These are phyloP conservation scores for Leptosomus discolor DNA, from an alignment of 2,113 vertebrate genomes.

Conservation along the genomic window DNA sequence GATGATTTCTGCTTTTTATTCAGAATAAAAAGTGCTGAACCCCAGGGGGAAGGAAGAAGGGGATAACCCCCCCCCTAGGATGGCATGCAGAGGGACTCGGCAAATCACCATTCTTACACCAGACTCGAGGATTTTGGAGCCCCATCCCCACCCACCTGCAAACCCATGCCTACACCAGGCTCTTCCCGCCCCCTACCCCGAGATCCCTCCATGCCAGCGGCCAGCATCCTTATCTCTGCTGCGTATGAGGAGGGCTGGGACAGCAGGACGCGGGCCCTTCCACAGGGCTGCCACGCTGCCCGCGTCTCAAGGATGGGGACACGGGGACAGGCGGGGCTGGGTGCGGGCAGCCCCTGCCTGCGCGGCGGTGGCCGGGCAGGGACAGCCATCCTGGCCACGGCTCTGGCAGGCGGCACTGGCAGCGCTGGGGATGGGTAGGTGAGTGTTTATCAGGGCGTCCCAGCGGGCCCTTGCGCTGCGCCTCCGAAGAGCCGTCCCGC, in stretches of 20 bases:
- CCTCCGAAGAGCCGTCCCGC: background rate
- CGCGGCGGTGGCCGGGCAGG: accelerated
- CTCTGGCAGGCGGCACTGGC: background rate
- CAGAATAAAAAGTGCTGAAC: background rate
- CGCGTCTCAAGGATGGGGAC: accelerated
- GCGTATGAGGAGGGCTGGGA: accelerated
- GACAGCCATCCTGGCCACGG: accelerated
- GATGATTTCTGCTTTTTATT: background rate
- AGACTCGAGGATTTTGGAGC: background rate
- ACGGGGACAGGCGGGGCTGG: background rate
- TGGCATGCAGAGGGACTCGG: background rate
- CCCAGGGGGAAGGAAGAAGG: background rate
- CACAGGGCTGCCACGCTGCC: background rate
- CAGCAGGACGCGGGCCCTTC: background rate
- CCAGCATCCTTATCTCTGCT: background rate
- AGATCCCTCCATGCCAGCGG: accelerated
- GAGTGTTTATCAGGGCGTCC: accelerated
- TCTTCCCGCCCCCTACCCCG: accelerated
- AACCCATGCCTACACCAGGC: background rate
- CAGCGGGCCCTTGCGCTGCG: background rate
- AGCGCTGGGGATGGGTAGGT: accelerated
- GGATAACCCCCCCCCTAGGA: background rate
- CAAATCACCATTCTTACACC: background rate
- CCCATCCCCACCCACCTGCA: background rate
- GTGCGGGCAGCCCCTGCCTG: background rate